Percentiles rank a stretch among this genome's conserved stretches.
These are phyloP conservation scores for Pyrocephalus nanus DNA, from an alignment of 2,797 vertebrate species.

Conservation along the genomic window DNA sequence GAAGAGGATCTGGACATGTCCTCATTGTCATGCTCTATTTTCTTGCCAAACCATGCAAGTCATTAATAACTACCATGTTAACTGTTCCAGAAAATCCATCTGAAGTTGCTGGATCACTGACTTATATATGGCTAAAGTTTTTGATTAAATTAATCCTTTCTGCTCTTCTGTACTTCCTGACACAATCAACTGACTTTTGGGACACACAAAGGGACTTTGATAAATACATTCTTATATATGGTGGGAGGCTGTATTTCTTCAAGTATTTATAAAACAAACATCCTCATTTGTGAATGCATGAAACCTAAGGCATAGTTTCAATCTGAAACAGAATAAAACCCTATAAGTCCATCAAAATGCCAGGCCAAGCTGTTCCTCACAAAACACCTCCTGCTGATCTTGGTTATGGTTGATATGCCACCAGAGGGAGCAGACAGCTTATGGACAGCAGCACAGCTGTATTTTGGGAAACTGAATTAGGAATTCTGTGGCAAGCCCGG, in stretches of 20 bases:
- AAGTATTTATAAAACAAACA: neutral
- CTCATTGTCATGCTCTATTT: conserved; percentile 14
- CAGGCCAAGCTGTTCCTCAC: neutral
- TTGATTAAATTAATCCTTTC: neutral
- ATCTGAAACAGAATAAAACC: neutral
- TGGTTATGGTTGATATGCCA: neutral
- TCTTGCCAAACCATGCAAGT: conserved; percentile 8
- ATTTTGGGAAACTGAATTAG: neutral
- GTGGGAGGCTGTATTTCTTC: neutral
- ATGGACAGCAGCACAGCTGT: neutral
- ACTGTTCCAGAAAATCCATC: conserved; percentile 55
- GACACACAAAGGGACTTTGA: neutral
- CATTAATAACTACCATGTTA: conserved; percentile 46
- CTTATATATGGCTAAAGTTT: conserved; percentile 1
- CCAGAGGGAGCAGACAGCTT: conserved; percentile 46
- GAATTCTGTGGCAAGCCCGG: neutral
- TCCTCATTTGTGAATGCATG: neutral
- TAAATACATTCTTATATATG: neutral
- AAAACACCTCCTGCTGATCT: neutral
- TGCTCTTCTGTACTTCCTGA: neutral
- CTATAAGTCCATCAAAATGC: neutral
- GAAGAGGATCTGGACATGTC: neutral
- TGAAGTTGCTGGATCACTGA: conserved; percentile 32
- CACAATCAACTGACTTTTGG: neutral
- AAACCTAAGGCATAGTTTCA: neutral